These are phyloP conservation scores for Burhinus bistriatus DNA, from an alignment of 2,113 vertebrate species.

Conservation along the genomic window DNA sequence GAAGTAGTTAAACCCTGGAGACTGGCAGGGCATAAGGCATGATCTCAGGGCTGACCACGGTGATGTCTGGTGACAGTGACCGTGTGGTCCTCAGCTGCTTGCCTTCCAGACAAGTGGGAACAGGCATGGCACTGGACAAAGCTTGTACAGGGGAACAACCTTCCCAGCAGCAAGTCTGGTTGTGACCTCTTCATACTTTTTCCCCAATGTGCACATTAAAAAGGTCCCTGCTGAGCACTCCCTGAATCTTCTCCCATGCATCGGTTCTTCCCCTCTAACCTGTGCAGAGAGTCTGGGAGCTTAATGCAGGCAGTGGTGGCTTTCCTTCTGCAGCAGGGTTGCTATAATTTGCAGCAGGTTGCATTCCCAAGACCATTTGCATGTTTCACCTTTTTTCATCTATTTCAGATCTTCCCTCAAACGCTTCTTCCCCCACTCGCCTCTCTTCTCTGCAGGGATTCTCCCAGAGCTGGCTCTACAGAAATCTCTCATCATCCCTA, in stretches of 20 bases:
- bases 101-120: background rate
- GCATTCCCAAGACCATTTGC: background rate
- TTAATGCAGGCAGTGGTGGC: background rate
- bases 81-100: fast-evolving
- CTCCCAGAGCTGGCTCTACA: background rate
- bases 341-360: background rate
- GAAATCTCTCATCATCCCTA: background rate
- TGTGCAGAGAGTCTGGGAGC: background rate
- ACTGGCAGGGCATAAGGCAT: background rate
- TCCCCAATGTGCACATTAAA: background rate
- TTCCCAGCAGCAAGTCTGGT: too few species aligned
- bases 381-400: background rate
- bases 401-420: constrained; percentile 20
- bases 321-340: background rate
- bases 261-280: background rate
- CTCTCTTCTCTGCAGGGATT: constrained; percentile 26
- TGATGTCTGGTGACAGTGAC: background rate
- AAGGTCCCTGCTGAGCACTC: background rate
- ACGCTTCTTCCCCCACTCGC: background rate
- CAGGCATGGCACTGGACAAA: background rate
- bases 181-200: background rate
- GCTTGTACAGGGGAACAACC: background rate
- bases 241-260: background rate
- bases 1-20: background rate
- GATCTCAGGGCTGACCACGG: background rate